These are phyloP conservation scores for Papilio glaucus DNA, from an alignment of 1,140 invertebrate genomes.

Conservation along the genomic window DNA sequence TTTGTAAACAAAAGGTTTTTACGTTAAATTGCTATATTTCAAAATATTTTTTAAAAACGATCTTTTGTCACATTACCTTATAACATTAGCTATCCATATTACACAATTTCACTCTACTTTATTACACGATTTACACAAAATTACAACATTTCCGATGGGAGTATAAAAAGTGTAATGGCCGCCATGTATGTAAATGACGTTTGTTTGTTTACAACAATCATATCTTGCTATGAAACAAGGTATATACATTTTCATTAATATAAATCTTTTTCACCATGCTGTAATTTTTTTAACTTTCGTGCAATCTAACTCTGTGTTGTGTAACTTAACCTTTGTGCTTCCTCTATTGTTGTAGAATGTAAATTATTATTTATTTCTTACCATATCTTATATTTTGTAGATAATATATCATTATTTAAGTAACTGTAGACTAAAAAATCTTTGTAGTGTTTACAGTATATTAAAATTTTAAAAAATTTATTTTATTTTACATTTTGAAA, in stretches of 20 bases:
- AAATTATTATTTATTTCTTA: conserved; percentile 37
- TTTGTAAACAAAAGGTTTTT: too few relatives aligned
- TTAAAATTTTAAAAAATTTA: not conserved
- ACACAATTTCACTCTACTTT: too few relatives aligned
- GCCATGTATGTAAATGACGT: too few relatives aligned
- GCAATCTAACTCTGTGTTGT: conserved; percentile 66
- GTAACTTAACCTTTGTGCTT: conserved; percentile 68
- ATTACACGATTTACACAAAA: too few relatives aligned
- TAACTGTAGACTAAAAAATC: not conserved
- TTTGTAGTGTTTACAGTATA: not conserved
- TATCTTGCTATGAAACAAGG: not conserved
- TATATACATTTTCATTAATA: not conserved
- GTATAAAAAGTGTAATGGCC: too few relatives aligned
- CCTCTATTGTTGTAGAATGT: conserved; percentile 53
- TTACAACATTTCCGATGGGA: too few relatives aligned
- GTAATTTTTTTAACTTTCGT: not conserved
- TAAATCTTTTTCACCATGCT: not conserved
- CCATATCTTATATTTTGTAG: conserved; percentile 31
- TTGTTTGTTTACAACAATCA: too few relatives aligned
- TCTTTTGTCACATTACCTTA: too few relatives aligned
- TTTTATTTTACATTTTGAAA: too few relatives aligned
- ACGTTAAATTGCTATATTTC: too few relatives aligned
- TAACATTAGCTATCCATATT: too few relatives aligned
- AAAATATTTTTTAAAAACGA: too few relatives aligned
- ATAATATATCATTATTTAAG: conserved; percentile 5